A percentile compares a stretch with the other conserved stretches of the same genome.
Evolutionary conservation across 2,797 vertebrate species (phyloP).

Genomic region (Rhabdomys pumilio): DNA sequence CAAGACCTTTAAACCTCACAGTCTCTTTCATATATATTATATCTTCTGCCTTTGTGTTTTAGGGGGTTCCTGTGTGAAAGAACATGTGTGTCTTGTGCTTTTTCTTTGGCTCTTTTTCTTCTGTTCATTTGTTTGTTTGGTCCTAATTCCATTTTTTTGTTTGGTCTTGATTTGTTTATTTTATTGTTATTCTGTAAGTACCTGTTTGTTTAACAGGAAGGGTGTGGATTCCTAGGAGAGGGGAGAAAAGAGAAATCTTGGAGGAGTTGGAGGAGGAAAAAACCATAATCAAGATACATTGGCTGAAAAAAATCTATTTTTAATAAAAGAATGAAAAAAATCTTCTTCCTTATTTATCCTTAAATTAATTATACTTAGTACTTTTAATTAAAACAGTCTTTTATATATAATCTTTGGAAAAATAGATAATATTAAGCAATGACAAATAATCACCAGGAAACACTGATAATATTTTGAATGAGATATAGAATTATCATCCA

Average conservation of each 20-base stretch:
- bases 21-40: too few species aligned
- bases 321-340: neutral
- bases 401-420: slow-evolving; percentile 47
- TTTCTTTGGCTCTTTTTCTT: neutral
- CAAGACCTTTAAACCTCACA: neutral
- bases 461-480: slow-evolving; percentile 34
- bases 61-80: neutral
- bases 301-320: neutral
- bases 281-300: neutral
- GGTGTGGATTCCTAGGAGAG: neutral
- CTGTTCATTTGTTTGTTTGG: neutral
- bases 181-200: neutral
- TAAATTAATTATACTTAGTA: slow-evolving; percentile 64
- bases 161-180: neutral
- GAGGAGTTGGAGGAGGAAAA: neutral
- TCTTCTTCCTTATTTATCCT: slow-evolving; percentile 43
- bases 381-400: slow-evolving; percentile 54
- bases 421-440: slow-evolving; percentile 49
- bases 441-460: slow-evolving; percentile 51
- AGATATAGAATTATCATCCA: slow-evolving; percentile 41
- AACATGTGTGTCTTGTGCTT: neutral
- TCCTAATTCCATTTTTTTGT: neutral
- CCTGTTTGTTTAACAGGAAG: neutral
- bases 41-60: neutral
- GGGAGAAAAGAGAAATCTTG: too few species aligned